Percentiles rank a stretch among this genome's conserved stretches.
Evolutionary conservation across 1,140 invertebrate species (phyloP).

Genomic region (Lordiphosa mommai): DNA sequence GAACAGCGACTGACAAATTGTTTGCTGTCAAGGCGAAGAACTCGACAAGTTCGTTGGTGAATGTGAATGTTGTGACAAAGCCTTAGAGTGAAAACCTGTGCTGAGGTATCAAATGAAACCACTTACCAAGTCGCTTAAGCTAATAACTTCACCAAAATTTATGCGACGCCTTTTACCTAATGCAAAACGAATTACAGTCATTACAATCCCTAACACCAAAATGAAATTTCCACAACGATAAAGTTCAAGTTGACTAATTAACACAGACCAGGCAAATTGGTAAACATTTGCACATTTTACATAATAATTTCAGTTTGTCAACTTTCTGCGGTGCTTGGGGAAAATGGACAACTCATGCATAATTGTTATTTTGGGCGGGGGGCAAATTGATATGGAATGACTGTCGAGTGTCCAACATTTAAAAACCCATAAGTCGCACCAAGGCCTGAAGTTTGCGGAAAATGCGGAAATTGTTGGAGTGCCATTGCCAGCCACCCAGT

Average conservation of each 20-base stretch:
- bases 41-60: no score
- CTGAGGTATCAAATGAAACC: background rate
- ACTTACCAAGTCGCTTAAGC: constrained; percentile 18
- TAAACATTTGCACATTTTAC: constrained; percentile 40
- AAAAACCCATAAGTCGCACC: constrained; percentile 5
- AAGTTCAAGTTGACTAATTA: constrained; percentile 56
- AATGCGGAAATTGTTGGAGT: no score
- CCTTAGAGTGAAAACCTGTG: background rate
- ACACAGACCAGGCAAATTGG: constrained; percentile 19
- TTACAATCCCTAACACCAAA: constrained; percentile 20
- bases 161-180: constrained; percentile 12
- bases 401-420: background rate
- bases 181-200: constrained; percentile 38
- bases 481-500: no score
- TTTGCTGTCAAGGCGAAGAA: no score
- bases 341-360: constrained; percentile 19
- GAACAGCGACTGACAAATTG: no score
- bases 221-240: background rate
- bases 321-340: constrained; percentile 32
- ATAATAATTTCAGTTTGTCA: constrained; percentile 58
- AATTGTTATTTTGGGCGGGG: background rate
- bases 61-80: no score
- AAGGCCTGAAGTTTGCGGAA: constrained; percentile 8
- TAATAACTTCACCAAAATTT: constrained; percentile 38
- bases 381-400: constrained; percentile 6